Conservation (phyloP, 1,140 invertebrate species). For the Teleopsis dalmanni region DNA sequence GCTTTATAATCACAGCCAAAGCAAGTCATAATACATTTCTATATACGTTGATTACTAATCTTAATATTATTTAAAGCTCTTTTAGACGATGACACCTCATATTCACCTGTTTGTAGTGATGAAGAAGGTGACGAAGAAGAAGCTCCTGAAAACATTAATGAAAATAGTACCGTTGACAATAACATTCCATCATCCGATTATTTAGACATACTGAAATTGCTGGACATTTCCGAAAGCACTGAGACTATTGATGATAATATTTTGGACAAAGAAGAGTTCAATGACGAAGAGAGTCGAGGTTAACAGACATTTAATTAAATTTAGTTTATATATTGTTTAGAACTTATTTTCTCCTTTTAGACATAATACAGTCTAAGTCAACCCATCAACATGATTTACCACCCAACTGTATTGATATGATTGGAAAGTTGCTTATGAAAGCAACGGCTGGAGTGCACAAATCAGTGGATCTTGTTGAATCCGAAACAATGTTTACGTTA, state of each 20-base stretch:
- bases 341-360: slow-evolving; percentile 12
- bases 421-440: slow-evolving; percentile 36
- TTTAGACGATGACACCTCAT: slow-evolving; percentile 35
- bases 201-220: slow-evolving; percentile 33
- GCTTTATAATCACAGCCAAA: no score
- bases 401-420: slow-evolving; percentile 32
- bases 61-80: slow-evolving; percentile 12
- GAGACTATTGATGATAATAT: slow-evolving; percentile 35
- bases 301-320: not conserved
- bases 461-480: slow-evolving; percentile 30
- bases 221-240: slow-evolving; percentile 24
- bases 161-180: slow-evolving; percentile 19
- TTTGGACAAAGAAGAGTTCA: slow-evolving; percentile 35
- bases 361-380: slow-evolving; percentile 26
- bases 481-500: slow-evolving; percentile 33
- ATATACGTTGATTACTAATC: not conserved
- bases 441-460: slow-evolving; percentile 39
- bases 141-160: not conserved
- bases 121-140: slow-evolving; percentile 34
- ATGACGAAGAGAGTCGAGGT: slow-evolving; percentile 28
- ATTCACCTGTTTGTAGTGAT: slow-evolving; percentile 43
- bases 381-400: slow-evolving; percentile 20
- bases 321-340: not conserved
- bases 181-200: slow-evolving; percentile 19
- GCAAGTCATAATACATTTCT: not conserved